Evolutionary conservation across 2,113 vertebrate genomes (phyloP), one percentile per base, ranked within the genome.

Genomic region (Willisornis vidua): DNA sequence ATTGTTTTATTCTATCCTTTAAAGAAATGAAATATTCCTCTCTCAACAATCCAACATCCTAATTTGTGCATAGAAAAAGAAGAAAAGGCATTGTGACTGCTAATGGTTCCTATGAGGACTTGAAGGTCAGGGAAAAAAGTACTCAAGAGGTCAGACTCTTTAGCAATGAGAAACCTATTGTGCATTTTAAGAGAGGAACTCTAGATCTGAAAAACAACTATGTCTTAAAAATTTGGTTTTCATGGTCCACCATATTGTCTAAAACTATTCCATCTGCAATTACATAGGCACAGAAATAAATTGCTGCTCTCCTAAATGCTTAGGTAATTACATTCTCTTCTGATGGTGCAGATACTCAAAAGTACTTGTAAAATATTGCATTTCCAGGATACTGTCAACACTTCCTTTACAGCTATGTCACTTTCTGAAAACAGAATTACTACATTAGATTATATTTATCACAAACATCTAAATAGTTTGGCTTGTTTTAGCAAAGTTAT

Each of bases 1-100:
- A 79, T 35, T 87, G 33, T 52, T 92, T 89, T 66, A 82, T 75
- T 68, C 78, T 87, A 92, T 91, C 54, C 46, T 87, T 87, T 73
- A 93, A 88, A 92, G 31, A 96, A 93, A 87, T 28, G 15, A 86
- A 93, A 70, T 33, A 71, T 29, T 89, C 0, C 1, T 87, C 57
- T 93, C 68, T 84, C 52, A 63, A 89, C 46, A 94, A 76, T 76
- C 59, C n/a, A 91, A 43, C 20, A 41, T 51, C n/a, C 37, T 82
- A 66, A 73, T 89, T 85, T 94, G 58, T 58, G 77, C 37, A 66
- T 6, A 2, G 35, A 91, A 87, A 85, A 29, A n/a, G 25, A 93
- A 76, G 63, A 78, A 93, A 92, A 90, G 43, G 33, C 73, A 75
- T 92, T 84, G 54, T 31, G 58, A 86, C 41, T 71, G 58, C 37